Evolutionary conservation across 2,797 vertebrate genomes (phyloP), one percentile per base, ranked within the genome.

Genomic region (Remorina albescens): DNA sequence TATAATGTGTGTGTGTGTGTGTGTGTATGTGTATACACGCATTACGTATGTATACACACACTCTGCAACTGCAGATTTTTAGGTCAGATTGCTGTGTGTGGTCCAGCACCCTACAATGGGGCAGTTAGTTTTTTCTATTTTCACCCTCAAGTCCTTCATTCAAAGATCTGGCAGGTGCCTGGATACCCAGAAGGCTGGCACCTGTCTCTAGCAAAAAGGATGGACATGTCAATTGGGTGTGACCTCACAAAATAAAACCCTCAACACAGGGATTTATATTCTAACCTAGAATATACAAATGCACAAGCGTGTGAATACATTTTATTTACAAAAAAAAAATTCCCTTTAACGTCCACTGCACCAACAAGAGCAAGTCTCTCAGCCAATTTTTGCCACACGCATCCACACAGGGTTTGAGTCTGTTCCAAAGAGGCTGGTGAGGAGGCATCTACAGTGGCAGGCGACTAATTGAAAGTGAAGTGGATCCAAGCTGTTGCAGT

Each of bases 381-480:
- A 47, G 49, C 25, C 2, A 64, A 19, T 54, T 36, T 54, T 6
- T 23, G 30, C 21, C 15, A 32, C 26, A 42, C 36, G 34, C 26
- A 67, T 57, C 36, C 65, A 39, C 8, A 3, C 49, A 62, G 15
- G 12, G 55, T 66, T 88, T 85, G 79, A 78, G 56, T 59, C 77
- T 70, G 36, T 67, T 89, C 81, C 78, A 84, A 26, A 32, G 74
- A 70, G 42, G 50, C 75, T 56, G 57, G 65, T 74, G 75, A 80
- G 72, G 56, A 84, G 50, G 51, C 59, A 61, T 66, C 76, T 67
- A 79, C 51, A 73, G 77, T 74, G 82, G 72, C 81, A 80, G 62
- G 41, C 63, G 57, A 68, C 76, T 87, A 86, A 92, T 86, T 81
- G 76, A 87, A 86, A 84, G 59, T 76, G 81, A 88, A 83, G 78